Percentiles rank a stretch among this genome's conserved stretches.
phyloP scores from a whole-genome alignment of 23 tunicate species.

The Halocynthia roretzi region DNA sequence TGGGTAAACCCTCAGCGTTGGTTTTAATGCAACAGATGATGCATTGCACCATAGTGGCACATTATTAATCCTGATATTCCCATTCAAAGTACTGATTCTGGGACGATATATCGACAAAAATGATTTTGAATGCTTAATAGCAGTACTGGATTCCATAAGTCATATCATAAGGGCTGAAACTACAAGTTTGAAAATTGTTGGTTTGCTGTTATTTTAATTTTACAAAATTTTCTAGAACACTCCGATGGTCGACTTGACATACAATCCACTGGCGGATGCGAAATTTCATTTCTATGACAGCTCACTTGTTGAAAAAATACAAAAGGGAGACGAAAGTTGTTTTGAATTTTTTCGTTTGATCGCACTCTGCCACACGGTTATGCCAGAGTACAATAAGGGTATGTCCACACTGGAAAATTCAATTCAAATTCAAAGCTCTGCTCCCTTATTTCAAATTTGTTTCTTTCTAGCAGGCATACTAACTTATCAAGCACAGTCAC shows the following conservation, averaged over 20 bases:
- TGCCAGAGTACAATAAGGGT: constrained; percentile 90
- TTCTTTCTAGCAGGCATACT: constrained; percentile 40
- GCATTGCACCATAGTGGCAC: too few relatives aligned
- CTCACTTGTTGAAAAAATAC: constrained; percentile 33
- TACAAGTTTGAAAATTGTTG: background rate
- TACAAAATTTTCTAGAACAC: background rate
- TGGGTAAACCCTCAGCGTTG: too few relatives aligned
- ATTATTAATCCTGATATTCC: too few relatives aligned
- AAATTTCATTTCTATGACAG: constrained; percentile 63
- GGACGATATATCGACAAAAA: too few relatives aligned
- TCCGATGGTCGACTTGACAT: constrained; percentile 50
- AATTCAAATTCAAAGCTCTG: background rate
- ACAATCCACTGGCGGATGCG: constrained; percentile 50
- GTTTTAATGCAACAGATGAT: too few relatives aligned
- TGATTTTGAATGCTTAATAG: too few relatives aligned
- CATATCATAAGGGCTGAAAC: background rate
- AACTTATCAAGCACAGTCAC: constrained; percentile 97
- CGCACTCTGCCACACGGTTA: constrained; percentile 95
- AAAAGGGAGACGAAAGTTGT: constrained; percentile 26
- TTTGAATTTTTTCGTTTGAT: constrained; percentile 67
- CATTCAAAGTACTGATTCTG: too few relatives aligned
- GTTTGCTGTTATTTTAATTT: background rate
- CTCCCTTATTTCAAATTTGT: background rate
- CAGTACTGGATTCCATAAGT: too few relatives aligned
- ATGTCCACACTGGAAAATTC: background rate